Evolutionary conservation across 2,888 invertebrate species (phyloP).

Genomic region (Caradrina clavipalpis): DNA sequence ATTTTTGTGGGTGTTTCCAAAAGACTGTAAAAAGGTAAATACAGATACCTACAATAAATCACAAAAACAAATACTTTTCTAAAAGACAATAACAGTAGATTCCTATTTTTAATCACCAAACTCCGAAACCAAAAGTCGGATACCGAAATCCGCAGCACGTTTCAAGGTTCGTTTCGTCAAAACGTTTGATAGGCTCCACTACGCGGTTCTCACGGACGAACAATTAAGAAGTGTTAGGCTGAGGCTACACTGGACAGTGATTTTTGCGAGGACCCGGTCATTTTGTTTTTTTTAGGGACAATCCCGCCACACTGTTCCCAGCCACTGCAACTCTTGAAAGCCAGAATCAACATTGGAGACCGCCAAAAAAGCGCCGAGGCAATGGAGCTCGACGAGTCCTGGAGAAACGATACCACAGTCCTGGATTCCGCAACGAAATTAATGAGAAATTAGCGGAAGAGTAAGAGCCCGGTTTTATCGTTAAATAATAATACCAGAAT

Average conservation of each 20-base stretch:
- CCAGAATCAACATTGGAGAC: too few relatives aligned
- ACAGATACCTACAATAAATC: neutral
- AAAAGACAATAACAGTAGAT: neutral
- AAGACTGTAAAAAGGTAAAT: neutral
- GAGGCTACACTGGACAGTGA: neutral
- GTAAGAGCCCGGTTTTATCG: too few relatives aligned
- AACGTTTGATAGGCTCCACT: slow-evolving; percentile 47
- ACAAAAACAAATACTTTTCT: neutral
- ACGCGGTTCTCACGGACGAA: slow-evolving; percentile 41
- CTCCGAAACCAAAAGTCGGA: slow-evolving; percentile 20
- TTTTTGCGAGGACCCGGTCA: neutral
- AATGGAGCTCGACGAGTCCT: too few relatives aligned
- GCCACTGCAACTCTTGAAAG: too few relatives aligned
- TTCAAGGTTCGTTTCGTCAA: slow-evolving; percentile 26
- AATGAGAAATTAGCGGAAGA: too few relatives aligned
- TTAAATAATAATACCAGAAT: too few relatives aligned
- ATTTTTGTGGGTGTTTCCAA: too few relatives aligned
- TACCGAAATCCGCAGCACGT: slow-evolving; percentile 18
- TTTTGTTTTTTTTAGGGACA: too few relatives aligned
- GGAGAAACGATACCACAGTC: too few relatives aligned
- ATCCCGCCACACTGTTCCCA: too few relatives aligned
- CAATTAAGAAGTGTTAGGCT: slow-evolving; percentile 29
- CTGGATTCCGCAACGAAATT: too few relatives aligned
- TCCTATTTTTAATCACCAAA: slow-evolving; percentile 6
- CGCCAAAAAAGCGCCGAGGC: too few relatives aligned